Evolutionary conservation across 2,113 vertebrate species (phyloP).

Genomic region (Brachypodius melanocephalos): DNA sequence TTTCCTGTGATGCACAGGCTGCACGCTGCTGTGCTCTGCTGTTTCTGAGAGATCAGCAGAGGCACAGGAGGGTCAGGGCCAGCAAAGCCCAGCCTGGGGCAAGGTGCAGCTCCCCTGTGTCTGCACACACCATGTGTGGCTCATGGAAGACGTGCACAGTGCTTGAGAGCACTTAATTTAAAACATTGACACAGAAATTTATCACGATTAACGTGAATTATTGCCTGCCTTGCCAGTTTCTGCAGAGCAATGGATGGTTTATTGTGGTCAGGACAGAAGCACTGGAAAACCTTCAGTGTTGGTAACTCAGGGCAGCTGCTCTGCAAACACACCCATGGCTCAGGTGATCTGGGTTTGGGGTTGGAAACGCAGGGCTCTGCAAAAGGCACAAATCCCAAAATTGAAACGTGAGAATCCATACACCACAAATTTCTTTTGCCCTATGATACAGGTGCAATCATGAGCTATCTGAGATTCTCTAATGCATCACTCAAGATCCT

Average conservation of each 20-base stretch:
- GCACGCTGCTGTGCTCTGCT: not conserved
- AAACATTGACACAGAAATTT: not conserved
- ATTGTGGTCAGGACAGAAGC: not conserved
- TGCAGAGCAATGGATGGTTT: not conserved
- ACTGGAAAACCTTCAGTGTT: not conserved
- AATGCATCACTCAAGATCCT: not conserved
- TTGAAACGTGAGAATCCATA: not conserved
- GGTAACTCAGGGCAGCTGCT: not conserved
- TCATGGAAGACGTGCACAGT: not conserved
- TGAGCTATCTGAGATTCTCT: not conserved
- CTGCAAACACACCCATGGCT: not conserved
- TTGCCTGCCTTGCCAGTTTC: not conserved
- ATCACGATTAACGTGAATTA: conserved; percentile 9
- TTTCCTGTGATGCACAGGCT: not conserved
- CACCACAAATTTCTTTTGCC: not conserved
- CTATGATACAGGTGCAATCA: not conserved
- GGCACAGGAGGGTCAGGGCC: not conserved
- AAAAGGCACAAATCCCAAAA: not conserved
- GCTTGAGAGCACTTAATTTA: not conserved
- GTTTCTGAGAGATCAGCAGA: not conserved
- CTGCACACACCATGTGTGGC: not conserved
- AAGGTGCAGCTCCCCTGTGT: not conserved
- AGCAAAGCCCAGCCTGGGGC: not conserved
- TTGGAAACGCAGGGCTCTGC: not conserved
- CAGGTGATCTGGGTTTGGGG: not conserved